Evolutionary conservation across 1,140 invertebrate genomes (phyloP).

Genomic region (Polypedilum pembai): DNA sequence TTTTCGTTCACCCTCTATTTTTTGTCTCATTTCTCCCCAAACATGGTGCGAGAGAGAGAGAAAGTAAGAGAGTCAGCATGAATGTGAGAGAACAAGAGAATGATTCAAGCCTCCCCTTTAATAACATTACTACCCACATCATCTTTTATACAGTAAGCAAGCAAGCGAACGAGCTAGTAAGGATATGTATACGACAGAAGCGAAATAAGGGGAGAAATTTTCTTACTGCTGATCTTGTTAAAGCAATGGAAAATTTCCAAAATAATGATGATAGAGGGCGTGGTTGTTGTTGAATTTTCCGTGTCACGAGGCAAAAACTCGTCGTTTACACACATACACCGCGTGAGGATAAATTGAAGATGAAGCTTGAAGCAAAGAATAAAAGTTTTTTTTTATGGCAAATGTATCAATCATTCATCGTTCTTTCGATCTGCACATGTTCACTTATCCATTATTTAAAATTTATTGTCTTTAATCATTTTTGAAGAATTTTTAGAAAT

Average conservation of each 20-base stretch:
- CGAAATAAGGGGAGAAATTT: not conserved
- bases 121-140: conserved; percentile 17
- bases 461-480: too few relatives aligned
- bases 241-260: not conserved
- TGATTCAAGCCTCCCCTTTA: not conserved
- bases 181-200: not conserved
- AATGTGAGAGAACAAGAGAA: not conserved
- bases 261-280: not conserved
- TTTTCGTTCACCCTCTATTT: not conserved
- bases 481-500: too few relatives aligned
- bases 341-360: too few relatives aligned
- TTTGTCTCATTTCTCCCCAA: not conserved
- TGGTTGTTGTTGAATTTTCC: not conserved
- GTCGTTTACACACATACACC: too few relatives aligned
- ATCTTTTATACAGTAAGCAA: conserved; percentile 2
- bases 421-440: too few relatives aligned
- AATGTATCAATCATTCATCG: not conserved
- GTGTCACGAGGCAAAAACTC: not conserved
- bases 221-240: not conserved
- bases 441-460: too few relatives aligned
- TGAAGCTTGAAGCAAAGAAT: too few relatives aligned
- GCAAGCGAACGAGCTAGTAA: not conserved
- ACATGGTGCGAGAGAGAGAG: not conserved
- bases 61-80: not conserved
- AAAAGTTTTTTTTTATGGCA: too few relatives aligned